Conservation (phyloP, 2,797 vertebrate species). For the Rhynchonycteris naso region DNA sequence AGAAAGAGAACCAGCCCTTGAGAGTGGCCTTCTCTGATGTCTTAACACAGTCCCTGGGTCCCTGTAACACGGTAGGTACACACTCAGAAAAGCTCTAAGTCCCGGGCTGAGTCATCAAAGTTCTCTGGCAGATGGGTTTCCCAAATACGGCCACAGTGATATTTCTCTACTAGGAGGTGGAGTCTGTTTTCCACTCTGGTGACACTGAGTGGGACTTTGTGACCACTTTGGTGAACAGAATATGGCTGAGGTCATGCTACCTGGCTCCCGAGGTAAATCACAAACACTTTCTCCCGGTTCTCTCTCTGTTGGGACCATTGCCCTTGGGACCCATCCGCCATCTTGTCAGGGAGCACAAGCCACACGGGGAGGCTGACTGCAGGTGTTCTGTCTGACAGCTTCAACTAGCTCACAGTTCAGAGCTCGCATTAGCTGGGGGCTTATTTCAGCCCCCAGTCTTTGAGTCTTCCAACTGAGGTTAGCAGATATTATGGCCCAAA, state of each 20-base stretch:
- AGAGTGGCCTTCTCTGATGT: fast-evolving
- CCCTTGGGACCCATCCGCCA: background rate
- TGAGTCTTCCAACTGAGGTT: background rate
- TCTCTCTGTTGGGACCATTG: background rate
- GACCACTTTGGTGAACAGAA: background rate
- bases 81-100: too few species aligned
- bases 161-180: background rate
- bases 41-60: background rate
- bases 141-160: background rate
- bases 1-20: too few species aligned
- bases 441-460: too few species aligned
- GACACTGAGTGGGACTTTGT: background rate
- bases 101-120: too few species aligned
- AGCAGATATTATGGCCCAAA: fast-evolving
- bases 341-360: background rate
- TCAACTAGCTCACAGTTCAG: background rate
- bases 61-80: too few species aligned
- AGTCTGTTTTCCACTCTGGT: background rate
- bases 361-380: background rate
- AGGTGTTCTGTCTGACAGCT: too few species aligned
- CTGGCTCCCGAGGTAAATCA: background rate
- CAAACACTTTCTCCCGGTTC: background rate
- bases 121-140: background rate
- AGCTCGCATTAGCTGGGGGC: too few species aligned
- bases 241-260: background rate